These are phyloP conservation scores for Motacilla alba DNA, from an alignment of 2,113 vertebrate species.

Conservation along the genomic window DNA sequence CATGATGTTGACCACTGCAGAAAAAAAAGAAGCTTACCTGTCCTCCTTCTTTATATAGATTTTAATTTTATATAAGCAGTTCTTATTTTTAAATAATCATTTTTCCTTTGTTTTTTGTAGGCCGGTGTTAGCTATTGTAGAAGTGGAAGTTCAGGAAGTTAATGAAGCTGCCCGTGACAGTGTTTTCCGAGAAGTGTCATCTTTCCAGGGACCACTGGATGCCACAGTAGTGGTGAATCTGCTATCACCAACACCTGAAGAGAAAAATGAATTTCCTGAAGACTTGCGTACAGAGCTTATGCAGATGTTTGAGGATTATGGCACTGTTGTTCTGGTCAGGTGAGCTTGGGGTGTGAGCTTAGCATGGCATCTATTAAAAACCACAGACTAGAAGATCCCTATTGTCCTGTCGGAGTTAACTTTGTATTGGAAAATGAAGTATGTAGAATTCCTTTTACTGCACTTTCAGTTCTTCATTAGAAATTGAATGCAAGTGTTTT, in stretches of 20 bases:
- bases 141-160: slow-evolving; percentile 81
- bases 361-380: background rate
- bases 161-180: slow-evolving; percentile 71
- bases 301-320: slow-evolving; percentile 74
- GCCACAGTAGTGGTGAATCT: slow-evolving; percentile 77
- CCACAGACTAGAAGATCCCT: background rate
- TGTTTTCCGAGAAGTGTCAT: slow-evolving; percentile 79
- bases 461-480: background rate
- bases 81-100: background rate
- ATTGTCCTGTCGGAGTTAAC: background rate
- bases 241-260: slow-evolving; percentile 64
- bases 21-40: background rate
- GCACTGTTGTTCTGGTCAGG: slow-evolving; percentile 78
- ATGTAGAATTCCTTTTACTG: background rate
- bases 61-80: background rate
- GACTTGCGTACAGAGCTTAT: slow-evolving; percentile 76
- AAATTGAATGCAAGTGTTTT: background rate
- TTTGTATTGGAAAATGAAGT: background rate
- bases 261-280: slow-evolving; percentile 77
- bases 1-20: background rate
- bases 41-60: background rate
- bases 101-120: slow-evolving; percentile 46
- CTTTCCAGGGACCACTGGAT: slow-evolving; percentile 79
- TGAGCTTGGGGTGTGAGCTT: background rate
- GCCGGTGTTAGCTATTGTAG: slow-evolving; percentile 80